Base-by-base conservation (phyloP, 2,888 invertebrate species). In the Lomographa bimaculata region DNA sequence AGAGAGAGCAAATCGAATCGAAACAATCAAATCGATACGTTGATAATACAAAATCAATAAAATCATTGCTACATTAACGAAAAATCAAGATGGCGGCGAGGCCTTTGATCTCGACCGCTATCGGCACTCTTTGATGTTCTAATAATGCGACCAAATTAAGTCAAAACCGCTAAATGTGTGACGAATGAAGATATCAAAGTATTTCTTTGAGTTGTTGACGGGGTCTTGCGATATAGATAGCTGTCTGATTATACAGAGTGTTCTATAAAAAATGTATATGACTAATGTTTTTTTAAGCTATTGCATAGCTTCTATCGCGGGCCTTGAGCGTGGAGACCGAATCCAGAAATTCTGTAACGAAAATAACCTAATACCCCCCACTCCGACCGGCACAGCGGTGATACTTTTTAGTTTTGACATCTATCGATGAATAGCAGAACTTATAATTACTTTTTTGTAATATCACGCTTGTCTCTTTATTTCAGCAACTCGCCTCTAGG, bases 121-220 rank as follows among this genome's bases (percentile, higher is more conserved):
- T 75, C 85, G 85, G 86, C 74, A 39, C 61, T 71, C 81, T 86
- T 86, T 86, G 81, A 86, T 78, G 68, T 74, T 66, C 65, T 72
- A 77, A 85, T 86, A 86, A 86, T 81, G 82, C 76, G 84, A 82
- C 79, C 78, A 84, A 87, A 85, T 84, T 81, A 81, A 87, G 83
- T 85, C 85, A 85, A 84, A 82, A 72, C 72, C 72, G 72, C 77
- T 81, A 79, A 84, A 74, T 71, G 85, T 83, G 83, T 84, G 84
- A 83, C 87, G 85, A 89, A 89, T 89, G 70, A 77, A 82, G 70
- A 59, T 83, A 84, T 86, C 87, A 81, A 84, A 85, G 81, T 83
- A 80, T 84, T 80, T 75, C 77, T 79, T 75, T 63, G 68, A 65
- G 58, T 60, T 69, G 70, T 64, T 70, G 74, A 78, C 36, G 36